A percentile compares a stretch with the other conserved stretches of the same genome.
phyloP scores from a whole-genome alignment of 2,113 vertebrate species.

The Solea senegalensis region DNA sequence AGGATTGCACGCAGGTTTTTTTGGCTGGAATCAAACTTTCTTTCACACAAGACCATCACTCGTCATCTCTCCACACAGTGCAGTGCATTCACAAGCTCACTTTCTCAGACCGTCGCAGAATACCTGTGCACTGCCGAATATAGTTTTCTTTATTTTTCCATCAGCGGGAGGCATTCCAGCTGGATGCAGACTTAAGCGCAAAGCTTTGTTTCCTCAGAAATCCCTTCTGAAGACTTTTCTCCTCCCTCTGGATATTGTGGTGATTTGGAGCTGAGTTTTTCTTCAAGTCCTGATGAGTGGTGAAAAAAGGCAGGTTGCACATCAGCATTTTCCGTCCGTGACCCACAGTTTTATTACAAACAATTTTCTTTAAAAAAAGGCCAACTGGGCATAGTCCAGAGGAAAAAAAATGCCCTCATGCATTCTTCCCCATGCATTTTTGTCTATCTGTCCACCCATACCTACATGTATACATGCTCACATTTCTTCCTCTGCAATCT shows the following conservation, averaged over 20 bases:
- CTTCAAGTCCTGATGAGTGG: constrained; percentile 15
- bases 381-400: constrained; percentile 6
- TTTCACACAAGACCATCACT: constrained; percentile 64
- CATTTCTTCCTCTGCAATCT: background rate
- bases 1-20: constrained; percentile 48
- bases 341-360: constrained; percentile 52
- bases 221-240: constrained; percentile 23
- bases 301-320: constrained; percentile 31
- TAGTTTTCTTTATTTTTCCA: constrained; percentile 34
- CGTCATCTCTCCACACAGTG: constrained; percentile 52
- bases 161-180: background rate
- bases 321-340: constrained; percentile 52
- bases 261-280: constrained; percentile 41
- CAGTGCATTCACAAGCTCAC: constrained; percentile 28
- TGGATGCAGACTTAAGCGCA: constrained; percentile 19
- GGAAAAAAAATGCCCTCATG: constrained; percentile 3
- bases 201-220: constrained; percentile 54
- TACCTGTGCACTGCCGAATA: constrained; percentile 30
- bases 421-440: constrained; percentile 1
- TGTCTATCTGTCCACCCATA: background rate
- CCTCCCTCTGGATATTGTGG: constrained; percentile 7
- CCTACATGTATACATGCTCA: background rate
- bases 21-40: constrained; percentile 45
- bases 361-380: constrained; percentile 38
- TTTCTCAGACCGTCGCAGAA: constrained; percentile 35